phyloP scores from a whole-genome alignment of 1,140 invertebrate genomes.

The Battus philenor region DNA sequence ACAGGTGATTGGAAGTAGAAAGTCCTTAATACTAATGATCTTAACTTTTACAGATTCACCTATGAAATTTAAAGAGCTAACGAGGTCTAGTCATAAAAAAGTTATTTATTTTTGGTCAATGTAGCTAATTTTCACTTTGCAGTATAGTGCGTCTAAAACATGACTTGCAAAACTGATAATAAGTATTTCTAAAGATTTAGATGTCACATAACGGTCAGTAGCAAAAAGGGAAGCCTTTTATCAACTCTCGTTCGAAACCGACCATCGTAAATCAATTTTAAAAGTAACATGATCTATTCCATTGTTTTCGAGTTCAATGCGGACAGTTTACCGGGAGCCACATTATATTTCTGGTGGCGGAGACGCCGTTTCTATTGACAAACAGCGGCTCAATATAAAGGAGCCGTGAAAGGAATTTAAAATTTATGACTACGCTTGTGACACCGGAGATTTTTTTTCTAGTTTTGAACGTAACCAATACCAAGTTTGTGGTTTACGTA shows the following conservation, averaged over 20 bases:
- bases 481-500: too few relatives aligned
- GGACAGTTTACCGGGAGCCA: constrained; percentile 21
- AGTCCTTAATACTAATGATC: too few relatives aligned
- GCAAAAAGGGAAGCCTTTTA: constrained; percentile 13
- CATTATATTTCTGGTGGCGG: constrained; percentile 23
- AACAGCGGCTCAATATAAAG: constrained; percentile 29
- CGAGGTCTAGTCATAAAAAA: too few relatives aligned
- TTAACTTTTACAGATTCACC: too few relatives aligned
- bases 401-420: constrained; percentile 26
- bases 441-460: too few relatives aligned
- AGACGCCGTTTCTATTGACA: constrained; percentile 29
- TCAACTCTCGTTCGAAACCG: constrained; percentile 20
- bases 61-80: too few relatives aligned
- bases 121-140: too few relatives aligned
- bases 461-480: too few relatives aligned
- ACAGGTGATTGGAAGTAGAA: too few relatives aligned
- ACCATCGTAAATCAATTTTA: constrained; percentile 40
- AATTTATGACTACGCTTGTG: constrained; percentile 46
- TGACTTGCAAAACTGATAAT: neutral
- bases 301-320: constrained; percentile 31
- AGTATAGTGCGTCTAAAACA: neutral
- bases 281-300: constrained; percentile 45
- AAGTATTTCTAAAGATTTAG: neutral
- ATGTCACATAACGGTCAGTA: constrained; percentile 17
- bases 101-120: too few relatives aligned